Evolutionary conservation across 2,797 vertebrate species (phyloP).

Genomic region (Chrysolophus pictus): DNA sequence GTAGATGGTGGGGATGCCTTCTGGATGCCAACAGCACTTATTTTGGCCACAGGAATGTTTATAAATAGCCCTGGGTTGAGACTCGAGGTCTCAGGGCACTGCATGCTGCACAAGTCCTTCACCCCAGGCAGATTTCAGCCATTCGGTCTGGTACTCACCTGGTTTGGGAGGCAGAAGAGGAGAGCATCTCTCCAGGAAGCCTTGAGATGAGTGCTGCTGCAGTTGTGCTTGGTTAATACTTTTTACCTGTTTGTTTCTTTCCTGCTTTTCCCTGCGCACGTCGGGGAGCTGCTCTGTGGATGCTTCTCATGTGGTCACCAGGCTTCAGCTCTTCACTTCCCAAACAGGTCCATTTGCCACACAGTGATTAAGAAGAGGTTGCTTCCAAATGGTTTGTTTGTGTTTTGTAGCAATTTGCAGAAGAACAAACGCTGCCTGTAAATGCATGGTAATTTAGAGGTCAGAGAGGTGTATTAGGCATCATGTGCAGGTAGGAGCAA

Average conservation of each 20-base stretch:
- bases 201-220: neutral
- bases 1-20: neutral
- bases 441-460: neutral
- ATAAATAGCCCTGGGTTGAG: neutral
- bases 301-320: neutral
- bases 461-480: neutral
- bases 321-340: neutral
- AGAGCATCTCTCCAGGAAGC: neutral
- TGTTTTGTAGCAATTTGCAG: accelerated
- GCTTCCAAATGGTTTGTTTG: neutral
- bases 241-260: neutral
- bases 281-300: slow-evolving; percentile 7
- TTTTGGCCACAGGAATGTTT: slow-evolving; percentile 42
- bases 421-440: neutral
- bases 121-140: neutral
- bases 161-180: accelerated
- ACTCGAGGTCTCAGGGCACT: accelerated
- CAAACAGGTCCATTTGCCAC: neutral
- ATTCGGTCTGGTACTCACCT: neutral
- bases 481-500: accelerated
- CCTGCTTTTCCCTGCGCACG: neutral
- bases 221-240: accelerated
- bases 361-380: neutral
- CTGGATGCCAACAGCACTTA: neutral
- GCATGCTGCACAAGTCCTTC: accelerated